phyloP scores from a whole-genome alignment of 2,113 vertebrate genomes.

The Ameiurus melas region DNA sequence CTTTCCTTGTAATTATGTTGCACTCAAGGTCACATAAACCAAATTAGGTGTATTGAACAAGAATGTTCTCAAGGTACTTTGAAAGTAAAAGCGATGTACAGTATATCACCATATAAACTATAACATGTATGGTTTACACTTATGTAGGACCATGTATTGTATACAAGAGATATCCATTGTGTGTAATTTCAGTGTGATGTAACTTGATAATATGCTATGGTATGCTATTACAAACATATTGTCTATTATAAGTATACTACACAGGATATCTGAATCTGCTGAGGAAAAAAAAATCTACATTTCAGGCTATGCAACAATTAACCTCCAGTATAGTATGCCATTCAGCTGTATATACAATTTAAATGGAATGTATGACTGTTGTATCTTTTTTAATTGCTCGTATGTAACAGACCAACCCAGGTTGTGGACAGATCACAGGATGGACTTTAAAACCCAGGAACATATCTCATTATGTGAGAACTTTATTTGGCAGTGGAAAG shows the following conservation, averaged over 20 bases:
- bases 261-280: constrained; percentile 30
- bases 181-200: constrained; percentile 47
- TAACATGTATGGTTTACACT: constrained; percentile 23
- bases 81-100: constrained; percentile 28
- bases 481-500: not conserved
- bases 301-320: constrained; percentile 57
- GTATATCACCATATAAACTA: constrained; percentile 28
- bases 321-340: constrained; percentile 48
- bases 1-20: constrained; percentile 32
- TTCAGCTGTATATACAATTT: constrained; percentile 45
- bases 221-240: constrained; percentile 26
- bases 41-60: constrained; percentile 38
- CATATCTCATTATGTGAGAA: not conserved
- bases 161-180: constrained; percentile 34
- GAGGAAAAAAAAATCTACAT: constrained; percentile 35
- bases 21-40: constrained; percentile 40
- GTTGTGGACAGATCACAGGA: not conserved
- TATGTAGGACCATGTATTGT: constrained; percentile 28
- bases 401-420: constrained; percentile 21
- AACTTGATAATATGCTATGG: constrained; percentile 36
- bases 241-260: constrained; percentile 40
- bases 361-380: constrained; percentile 54
- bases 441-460: constrained; percentile 20
- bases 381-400: constrained; percentile 40
- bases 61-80: constrained; percentile 42